Evolutionary conservation across 2,113 vertebrate species (phyloP), one percentile per base, ranked within the genome.

Genomic region (Mobula hypostoma): DNA sequence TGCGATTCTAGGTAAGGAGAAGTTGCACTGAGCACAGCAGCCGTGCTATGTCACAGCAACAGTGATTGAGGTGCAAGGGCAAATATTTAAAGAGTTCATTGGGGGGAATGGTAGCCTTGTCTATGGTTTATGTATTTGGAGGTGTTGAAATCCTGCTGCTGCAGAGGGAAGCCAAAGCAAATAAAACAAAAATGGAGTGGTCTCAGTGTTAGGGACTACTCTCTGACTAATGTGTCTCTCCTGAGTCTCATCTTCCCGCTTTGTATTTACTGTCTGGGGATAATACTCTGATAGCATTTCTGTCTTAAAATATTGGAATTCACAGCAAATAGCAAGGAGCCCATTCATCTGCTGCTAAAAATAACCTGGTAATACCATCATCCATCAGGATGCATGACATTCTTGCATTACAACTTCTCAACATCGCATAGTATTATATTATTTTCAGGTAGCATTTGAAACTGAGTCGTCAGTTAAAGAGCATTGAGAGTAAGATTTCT

Each of bases 41-140:
- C 14, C 5, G 4, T n/a, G 58, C 29, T 15, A 90, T 1, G 15
- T 90, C n/a, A 66, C 85, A 36, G 85, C 15, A 32, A 90, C 27
- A 66, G 61, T 90, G 61, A 66, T 90, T 90, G 85, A 90, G 85
- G 85, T 66, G 32, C 61, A 32, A 32, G 85, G 61, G n/a, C 85
- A 90, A 32, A 61, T 66, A n/a, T 90, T 90, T 66, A 88, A 36
- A 63, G 83, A 88, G 83, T 88, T 90, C 61, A 90, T 90, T n/a
- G 61, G 0, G 63, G 85, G 48, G 68, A 93, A 93, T 93, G 74
- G 74, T 48, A 17, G 70, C 70, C 68, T 27, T 93, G 91, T 93
- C 91, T 48, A 40, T 40, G 68, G 21, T 12, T 29, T 36, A 93
- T 48, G 56, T 74, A 72, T 93, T 93, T 56, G 32, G 48, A 76